Conservation (phyloP, 2,113 vertebrate genomes). For the Oophaga pumilio region DNA sequence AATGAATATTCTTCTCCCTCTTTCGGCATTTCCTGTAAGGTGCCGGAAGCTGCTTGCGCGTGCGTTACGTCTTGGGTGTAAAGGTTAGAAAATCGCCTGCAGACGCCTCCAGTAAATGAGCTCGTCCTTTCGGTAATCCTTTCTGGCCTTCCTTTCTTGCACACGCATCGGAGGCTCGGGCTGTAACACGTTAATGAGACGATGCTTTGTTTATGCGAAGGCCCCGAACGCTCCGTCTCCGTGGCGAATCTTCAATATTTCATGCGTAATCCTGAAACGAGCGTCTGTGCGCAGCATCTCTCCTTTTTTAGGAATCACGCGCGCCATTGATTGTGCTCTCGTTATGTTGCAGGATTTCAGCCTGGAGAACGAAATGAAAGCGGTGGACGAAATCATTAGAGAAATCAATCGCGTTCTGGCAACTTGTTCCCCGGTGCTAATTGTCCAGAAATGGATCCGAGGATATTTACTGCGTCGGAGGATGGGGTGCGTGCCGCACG, state of each 20-base stretch:
- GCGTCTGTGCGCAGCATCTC: neutral
- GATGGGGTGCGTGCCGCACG: constrained; percentile 66
- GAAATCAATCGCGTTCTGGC: constrained; percentile 73
- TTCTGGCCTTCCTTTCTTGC: neutral
- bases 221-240: neutral
- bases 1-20: neutral
- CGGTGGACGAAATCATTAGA: constrained; percentile 64
- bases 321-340: constrained; percentile 49
- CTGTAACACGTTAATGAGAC: neutral
- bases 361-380: constrained; percentile 66
- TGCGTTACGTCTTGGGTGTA: neutral
- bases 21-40: neutral
- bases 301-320: neutral
- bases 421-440: constrained; percentile 71
- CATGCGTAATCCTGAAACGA: neutral
- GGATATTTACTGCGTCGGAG: constrained; percentile 71
- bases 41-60: neutral
- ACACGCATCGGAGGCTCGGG: neutral
- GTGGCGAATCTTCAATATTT: neutral
- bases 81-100: constrained; percentile 10
- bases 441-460: constrained; percentile 75
- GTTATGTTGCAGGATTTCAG: constrained; percentile 65
- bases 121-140: neutral
- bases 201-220: neutral
- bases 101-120: neutral